phyloP scores from a whole-genome alignment of 2,113 vertebrate species.

The Dicerorhinus sumatrensis region DNA sequence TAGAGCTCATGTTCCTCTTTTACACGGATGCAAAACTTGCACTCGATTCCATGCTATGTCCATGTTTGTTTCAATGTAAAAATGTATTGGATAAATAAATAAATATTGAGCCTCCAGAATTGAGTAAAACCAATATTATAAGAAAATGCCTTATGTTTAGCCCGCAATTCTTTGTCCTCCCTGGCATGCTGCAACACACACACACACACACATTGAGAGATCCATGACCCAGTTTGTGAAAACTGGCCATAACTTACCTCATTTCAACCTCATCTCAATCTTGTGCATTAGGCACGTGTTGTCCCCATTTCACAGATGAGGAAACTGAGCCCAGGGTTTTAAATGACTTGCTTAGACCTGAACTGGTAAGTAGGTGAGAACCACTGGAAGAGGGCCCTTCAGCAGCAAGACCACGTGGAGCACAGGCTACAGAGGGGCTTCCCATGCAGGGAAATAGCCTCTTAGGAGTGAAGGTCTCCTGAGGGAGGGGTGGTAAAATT shows the following conservation, averaged over 20 bases:
- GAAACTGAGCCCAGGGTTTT: neutral
- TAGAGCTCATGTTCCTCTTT: neutral
- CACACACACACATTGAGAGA: neutral
- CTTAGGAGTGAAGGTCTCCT: neutral
- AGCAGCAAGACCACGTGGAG: neutral
- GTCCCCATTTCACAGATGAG: neutral
- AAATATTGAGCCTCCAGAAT: neutral
- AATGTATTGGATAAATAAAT: neutral
- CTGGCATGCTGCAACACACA: neutral
- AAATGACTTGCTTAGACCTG: too few species aligned
- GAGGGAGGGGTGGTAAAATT: neutral
- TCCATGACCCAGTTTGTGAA: neutral
- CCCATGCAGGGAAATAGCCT: neutral
- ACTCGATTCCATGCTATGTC: fast-evolving
- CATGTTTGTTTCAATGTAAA: neutral
- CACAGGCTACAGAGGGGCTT: neutral
- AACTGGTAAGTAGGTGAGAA: neutral
- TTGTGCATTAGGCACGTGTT: fast-evolving
- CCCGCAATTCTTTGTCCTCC: neutral
- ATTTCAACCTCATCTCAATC: neutral
- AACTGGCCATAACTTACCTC: fast-evolving
- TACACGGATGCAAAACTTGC: fast-evolving
- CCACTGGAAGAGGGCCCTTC: fast-evolving
- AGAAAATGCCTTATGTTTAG: neutral
- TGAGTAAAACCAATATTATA: neutral